Evolutionary conservation across 2,797 vertebrate genomes (phyloP).

Genomic region (Bradypus variegatus): DNA sequence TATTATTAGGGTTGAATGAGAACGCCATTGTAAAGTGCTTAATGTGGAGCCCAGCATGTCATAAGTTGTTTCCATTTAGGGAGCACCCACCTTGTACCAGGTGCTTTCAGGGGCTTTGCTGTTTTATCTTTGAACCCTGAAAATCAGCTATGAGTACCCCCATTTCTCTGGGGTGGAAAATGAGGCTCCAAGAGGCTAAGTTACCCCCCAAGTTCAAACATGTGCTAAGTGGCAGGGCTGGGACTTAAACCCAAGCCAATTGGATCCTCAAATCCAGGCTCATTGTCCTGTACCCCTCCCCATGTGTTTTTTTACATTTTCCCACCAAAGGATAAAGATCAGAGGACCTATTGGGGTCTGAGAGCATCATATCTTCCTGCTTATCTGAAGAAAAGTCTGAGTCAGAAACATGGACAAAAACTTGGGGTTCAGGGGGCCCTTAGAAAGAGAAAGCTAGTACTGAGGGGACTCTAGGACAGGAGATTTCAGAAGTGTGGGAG

Average conservation of each 20-base stretch:
- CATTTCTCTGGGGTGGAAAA: not conserved
- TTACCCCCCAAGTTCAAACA: not conserved
- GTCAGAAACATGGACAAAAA: not conserved
- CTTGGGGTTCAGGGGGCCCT: not conserved
- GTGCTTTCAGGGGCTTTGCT: not conserved
- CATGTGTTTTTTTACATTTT: not conserved
- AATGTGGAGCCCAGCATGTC: not conserved
- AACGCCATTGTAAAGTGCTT: not conserved
- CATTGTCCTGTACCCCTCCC: not conserved
- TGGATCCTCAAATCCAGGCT: not conserved
- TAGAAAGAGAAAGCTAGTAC: not conserved
- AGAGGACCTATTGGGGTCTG: not conserved
- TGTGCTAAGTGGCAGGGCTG: not conserved
- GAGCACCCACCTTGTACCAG: not conserved
- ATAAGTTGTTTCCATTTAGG: not conserved
- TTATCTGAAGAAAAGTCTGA: not conserved
- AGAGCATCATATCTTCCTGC: not conserved
- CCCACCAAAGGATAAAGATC: not conserved
- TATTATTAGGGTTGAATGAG: constrained; percentile 9
- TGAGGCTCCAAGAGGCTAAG: not conserved
- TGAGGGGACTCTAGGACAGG: not conserved
- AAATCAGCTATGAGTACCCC: not conserved
- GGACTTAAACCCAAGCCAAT: not conserved
- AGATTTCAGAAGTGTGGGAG: not conserved
- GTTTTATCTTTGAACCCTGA: not conserved